A percentile compares a stretch with the other conserved stretches of the same genome.
phyloP scores from a whole-genome alignment of 2,113 vertebrate genomes.

The Odocoileus hemionus region DNA sequence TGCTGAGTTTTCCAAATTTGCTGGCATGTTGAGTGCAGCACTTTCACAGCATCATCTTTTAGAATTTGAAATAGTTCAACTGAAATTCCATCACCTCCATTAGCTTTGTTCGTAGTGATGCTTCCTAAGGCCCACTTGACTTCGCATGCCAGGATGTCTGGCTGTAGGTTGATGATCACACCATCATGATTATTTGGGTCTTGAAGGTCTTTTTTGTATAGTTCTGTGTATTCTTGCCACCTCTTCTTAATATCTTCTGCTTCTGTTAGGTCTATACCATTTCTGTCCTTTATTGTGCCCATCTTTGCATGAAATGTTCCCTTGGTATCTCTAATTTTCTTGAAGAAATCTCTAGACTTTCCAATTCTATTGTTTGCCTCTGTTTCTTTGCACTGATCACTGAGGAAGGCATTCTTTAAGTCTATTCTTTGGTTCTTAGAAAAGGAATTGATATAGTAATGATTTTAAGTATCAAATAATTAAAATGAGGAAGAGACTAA shows the following conservation, averaged over 20 bases:
- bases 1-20: not conserved
- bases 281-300: not conserved
- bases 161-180: not conserved
- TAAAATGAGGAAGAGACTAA: not conserved
- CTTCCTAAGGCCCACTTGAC: not conserved
- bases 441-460: not conserved
- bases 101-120: not conserved
- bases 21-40: not conserved
- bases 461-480: not conserved
- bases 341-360: not conserved
- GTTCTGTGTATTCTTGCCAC: not conserved
- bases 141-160: not conserved
- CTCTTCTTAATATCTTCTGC: not conserved
- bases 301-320: not conserved
- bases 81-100: not conserved
- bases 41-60: not conserved
- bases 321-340: not conserved
- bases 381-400: not conserved
- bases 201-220: not conserved
- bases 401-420: not conserved
- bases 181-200: not conserved
- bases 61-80: not conserved
- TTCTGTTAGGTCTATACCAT: not conserved
- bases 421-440: constrained; percentile 6
- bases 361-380: not conserved